phyloP scores from a whole-genome alignment of 2,888 invertebrate species.

The Oscheius sp. region DNA sequence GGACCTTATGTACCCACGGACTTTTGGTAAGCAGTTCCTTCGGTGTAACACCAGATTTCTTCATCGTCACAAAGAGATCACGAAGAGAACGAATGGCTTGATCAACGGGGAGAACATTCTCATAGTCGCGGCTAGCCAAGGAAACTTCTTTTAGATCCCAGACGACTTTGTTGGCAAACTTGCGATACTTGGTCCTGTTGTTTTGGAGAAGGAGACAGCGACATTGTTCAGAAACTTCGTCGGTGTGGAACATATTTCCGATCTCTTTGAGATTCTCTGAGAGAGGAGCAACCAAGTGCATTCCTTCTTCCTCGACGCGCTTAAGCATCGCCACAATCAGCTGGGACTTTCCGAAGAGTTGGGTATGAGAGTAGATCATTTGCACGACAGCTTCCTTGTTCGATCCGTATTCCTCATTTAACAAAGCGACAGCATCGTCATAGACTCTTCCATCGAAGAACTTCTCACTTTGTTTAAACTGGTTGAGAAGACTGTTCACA shows the following conservation, averaged over 20 bases:
- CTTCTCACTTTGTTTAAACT: constrained; percentile 51
- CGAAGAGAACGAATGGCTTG: constrained; percentile 33
- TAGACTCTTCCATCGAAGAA: constrained; percentile 58
- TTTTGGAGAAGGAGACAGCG: constrained; percentile 47
- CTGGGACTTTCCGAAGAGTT: constrained; percentile 55
- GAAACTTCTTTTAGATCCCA: constrained; percentile 39
- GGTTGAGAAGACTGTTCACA: constrained; percentile 43
- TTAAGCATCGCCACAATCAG: constrained; percentile 51
- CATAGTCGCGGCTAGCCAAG: constrained; percentile 18
- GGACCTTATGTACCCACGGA: constrained; percentile 46
- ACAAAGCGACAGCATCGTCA: constrained; percentile 55
- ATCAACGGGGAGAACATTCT: constrained; percentile 34
- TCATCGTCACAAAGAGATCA: constrained; percentile 19
- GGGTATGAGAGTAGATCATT: constrained; percentile 68
- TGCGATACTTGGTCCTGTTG: constrained; percentile 42
- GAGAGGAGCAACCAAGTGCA: constrained; percentile 41
- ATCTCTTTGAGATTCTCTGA: constrained; percentile 52
- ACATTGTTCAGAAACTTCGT: constrained; percentile 46
- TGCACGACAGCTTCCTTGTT: constrained; percentile 61
- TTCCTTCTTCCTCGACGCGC: constrained; percentile 33
- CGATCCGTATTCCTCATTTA: constrained; percentile 47
- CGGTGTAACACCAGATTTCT: constrained; percentile 3
- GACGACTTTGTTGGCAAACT: constrained; percentile 43
- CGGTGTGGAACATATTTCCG: constrained; percentile 58
- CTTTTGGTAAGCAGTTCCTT: constrained; percentile 34